Conservation (phyloP, 2,797 vertebrate species). For the Crocidura indochinensis region DNA sequence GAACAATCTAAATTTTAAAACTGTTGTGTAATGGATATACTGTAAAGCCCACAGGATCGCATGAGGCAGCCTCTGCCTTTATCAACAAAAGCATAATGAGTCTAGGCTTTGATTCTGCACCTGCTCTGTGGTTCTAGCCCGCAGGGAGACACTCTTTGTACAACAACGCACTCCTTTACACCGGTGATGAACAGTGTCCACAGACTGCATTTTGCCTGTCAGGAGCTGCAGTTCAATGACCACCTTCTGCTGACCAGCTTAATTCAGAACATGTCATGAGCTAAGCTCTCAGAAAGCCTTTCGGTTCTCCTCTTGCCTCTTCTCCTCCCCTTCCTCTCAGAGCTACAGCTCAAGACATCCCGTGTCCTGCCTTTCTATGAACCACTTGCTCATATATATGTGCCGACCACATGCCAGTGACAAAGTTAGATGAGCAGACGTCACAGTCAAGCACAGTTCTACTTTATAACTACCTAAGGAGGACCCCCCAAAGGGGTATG, state of each 20-base stretch:
- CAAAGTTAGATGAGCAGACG: background rate
- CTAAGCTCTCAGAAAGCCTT: background rate
- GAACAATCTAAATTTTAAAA: slow-evolving; percentile 50
- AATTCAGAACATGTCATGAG: background rate
- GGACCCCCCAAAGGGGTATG: background rate
- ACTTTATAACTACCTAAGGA: background rate
- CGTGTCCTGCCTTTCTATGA: no score
- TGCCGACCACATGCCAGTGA: background rate
- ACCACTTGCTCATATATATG: background rate
- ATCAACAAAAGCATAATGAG: background rate
- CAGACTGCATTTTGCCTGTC: background rate
- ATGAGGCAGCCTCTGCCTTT: background rate
- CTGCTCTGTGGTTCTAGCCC: background rate
- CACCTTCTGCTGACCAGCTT: slow-evolving; percentile 54
- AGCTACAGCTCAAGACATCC: background rate
- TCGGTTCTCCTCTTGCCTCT: background rate
- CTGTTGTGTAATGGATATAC: slow-evolving; percentile 39
- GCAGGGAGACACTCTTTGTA: background rate
- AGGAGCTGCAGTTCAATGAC: background rate
- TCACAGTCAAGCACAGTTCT: background rate
- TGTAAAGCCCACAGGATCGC: background rate
- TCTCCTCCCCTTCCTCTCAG: no score
- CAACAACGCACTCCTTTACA: background rate
- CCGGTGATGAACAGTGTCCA: background rate
- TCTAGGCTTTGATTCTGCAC: background rate